Percentiles rank a stretch among this genome's conserved stretches.
Conservation (phyloP, 1,140 invertebrate species). For the Euschistus heros region DNA sequence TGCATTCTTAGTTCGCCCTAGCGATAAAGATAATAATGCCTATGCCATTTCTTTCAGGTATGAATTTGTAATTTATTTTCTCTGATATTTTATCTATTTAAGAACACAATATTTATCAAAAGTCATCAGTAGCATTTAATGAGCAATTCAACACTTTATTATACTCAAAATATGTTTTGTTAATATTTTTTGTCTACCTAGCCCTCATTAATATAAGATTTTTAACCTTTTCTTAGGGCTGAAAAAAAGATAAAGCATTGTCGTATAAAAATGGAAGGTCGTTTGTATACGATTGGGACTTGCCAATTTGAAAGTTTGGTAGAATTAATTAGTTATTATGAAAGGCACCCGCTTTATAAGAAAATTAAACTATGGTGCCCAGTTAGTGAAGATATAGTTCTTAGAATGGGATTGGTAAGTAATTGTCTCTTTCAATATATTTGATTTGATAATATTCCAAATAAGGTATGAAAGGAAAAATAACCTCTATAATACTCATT, state of each 20-base stretch:
- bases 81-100: background rate
- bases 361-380: conserved; percentile 78
- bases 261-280: conserved; percentile 79
- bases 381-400: conserved; percentile 68
- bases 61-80: conserved; percentile 21
- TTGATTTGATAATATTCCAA: background rate
- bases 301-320: conserved; percentile 90
- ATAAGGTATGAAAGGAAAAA: background rate
- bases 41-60: conserved; percentile 94
- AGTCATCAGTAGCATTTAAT: background rate
- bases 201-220: no score
- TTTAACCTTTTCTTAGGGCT: conserved; percentile 45
- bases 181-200: conserved; percentile 21
- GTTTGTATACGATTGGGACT: conserved; percentile 79
- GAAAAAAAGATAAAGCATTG: conserved; percentile 93
- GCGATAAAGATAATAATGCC: conserved; percentile 69
- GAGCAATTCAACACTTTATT: background rate
- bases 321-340: conserved; percentile 83
- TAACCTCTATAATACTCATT: background rate
- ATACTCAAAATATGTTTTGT: conserved; percentile 6
- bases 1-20: conserved; percentile 81
- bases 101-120: background rate
- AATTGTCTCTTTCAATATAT: background rate
- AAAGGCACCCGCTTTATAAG: conserved; percentile 79
- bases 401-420: conserved; percentile 54